phyloP scores from a whole-genome alignment of 1,140 invertebrate genomes.

The Kradibia gibbosae region DNA sequence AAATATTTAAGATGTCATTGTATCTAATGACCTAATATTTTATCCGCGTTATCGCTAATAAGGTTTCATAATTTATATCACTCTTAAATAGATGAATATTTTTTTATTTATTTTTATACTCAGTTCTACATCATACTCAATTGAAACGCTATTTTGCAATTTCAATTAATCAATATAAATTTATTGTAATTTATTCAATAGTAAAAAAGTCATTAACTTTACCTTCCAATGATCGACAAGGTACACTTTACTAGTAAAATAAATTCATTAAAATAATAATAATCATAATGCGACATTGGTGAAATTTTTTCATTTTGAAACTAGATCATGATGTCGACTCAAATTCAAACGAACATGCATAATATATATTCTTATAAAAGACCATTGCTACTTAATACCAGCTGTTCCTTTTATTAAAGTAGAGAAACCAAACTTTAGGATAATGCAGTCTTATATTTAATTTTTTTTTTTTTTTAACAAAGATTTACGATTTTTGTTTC shows the following conservation, averaged over 20 bases:
- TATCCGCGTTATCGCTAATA: neutral
- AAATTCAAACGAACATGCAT: too few species aligned
- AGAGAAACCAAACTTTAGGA: too few species aligned
- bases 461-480: neutral
- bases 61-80: neutral
- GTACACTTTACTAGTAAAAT: neutral
- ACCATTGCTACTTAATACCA: too few species aligned
- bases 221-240: neutral
- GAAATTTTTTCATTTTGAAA: too few species aligned
- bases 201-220: neutral
- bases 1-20: constrained; percentile 8
- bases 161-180: neutral
- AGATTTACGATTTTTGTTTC: neutral
- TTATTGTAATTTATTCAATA: neutral
- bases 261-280: too few species aligned
- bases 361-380: too few species aligned
- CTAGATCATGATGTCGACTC: neutral
- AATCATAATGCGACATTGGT: too few species aligned
- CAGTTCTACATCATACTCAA: neutral
- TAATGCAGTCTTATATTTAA: too few species aligned
- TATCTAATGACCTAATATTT: neutral
- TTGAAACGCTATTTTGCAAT: neutral
- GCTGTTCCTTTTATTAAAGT: too few species aligned
- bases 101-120: neutral
- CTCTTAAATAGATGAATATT: neutral